These are phyloP conservation scores for Electrona antarctica DNA, from an alignment of 2,113 vertebrate genomes.

Conservation along the genomic window DNA sequence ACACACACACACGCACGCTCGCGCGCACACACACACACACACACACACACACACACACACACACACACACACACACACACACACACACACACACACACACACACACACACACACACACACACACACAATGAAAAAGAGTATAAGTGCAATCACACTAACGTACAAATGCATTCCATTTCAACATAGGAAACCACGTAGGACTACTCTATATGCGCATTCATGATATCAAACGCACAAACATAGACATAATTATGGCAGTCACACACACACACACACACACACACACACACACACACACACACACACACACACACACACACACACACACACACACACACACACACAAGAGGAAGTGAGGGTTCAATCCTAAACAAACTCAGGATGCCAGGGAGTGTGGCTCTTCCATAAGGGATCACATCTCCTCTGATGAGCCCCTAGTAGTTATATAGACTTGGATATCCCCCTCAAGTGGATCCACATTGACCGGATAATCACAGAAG, in stretches of 20 bases:
- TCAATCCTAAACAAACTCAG: slow-evolving; percentile 70
- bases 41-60: not conserved
- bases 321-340: slow-evolving; percentile 3
- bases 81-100: too few relatives aligned
- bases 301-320: not conserved
- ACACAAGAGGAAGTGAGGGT: slow-evolving; percentile 46
- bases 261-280: slow-evolving; percentile 6
- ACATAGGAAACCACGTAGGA: slow-evolving; percentile 34
- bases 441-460: slow-evolving; percentile 47
- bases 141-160: slow-evolving; percentile 29
- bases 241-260: too few relatives aligned
- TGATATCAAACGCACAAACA: not conserved
- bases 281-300: slow-evolving; percentile 33
- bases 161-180: slow-evolving; percentile 47
- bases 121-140: too few relatives aligned
- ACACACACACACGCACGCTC: slow-evolving; percentile 6
- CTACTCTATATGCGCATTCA: slow-evolving; percentile 15
- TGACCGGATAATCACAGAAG: slow-evolving; percentile 35
- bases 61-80: not conserved
- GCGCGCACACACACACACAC: slow-evolving; percentile 1
- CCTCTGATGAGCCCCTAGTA: slow-evolving; percentile 52
- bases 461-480: slow-evolving; percentile 50
- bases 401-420: slow-evolving; percentile 58
- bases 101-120: too few relatives aligned
- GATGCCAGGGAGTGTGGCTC: slow-evolving; percentile 56